phyloP scores from a whole-genome alignment of 2,797 vertebrate species.

The Siniperca undulata region DNA sequence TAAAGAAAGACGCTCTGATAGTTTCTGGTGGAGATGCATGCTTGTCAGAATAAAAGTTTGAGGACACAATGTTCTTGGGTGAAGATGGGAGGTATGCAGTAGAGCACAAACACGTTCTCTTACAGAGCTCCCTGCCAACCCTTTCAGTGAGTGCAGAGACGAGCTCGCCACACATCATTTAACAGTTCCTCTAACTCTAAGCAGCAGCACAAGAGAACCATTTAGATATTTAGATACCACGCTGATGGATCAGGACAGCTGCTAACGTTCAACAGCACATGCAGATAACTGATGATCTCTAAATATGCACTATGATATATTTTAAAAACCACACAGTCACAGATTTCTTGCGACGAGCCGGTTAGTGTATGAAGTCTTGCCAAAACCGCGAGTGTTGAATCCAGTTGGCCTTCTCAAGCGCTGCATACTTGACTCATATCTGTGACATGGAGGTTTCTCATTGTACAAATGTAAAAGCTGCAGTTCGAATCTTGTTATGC shows the following conservation, averaged over 20 bases:
- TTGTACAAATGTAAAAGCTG: constrained; percentile 5
- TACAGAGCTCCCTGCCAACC: neutral
- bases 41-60: neutral
- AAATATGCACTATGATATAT: neutral
- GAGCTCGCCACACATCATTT: constrained; percentile 11
- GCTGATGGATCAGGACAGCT: constrained; percentile 19
- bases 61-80: constrained; percentile 14
- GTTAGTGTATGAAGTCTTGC: constrained; percentile 3
- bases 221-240: constrained; percentile 46
- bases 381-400: neutral
- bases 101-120: constrained; percentile 1
- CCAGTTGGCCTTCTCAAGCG: neutral
- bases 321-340: neutral
- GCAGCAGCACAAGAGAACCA: constrained; percentile 34
- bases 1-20: neutral
- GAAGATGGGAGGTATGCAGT: neutral
- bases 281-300: constrained; percentile 7
- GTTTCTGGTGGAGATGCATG: neutral
- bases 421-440: constrained; percentile 14
- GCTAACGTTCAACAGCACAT: constrained; percentile 12
- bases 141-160: neutral
- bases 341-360: neutral
- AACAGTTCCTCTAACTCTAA: neutral
- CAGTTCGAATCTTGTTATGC: neutral
- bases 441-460: constrained; percentile 6